Base-by-base conservation (phyloP, 2,113 vertebrate genomes). In the Physeter macrocephalus region DNA sequence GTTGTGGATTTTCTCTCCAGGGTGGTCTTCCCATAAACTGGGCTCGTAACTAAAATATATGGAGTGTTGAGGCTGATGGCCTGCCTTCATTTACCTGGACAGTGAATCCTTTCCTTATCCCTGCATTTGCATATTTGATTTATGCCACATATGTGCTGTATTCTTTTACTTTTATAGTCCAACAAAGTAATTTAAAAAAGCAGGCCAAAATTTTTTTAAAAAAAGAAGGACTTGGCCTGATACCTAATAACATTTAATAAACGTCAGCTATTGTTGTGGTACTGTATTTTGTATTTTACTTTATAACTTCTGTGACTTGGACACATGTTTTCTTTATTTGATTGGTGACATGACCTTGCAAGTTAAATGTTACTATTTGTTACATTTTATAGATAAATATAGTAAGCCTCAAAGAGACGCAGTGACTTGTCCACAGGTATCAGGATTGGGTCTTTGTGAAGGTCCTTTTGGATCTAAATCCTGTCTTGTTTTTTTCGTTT, bases 1-100 rank as follows among this genome's bases (percentile, higher is more conserved):
- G 86, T 71, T 97, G 41, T 78, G 90, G 74, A 82, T 97, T 96
- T 97, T 82, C 80, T 96, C 64, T 90, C 43, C 13, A 21, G 83
- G 81, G 54, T 86, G 71, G 81, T 91, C 84, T 93, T 83, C 61
- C 77, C 54, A 69, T 62, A 59, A 95, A 89, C 7, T 18, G 49
- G 29, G 3, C 77, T 72, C 0, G 2, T 52, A 86, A 39, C 54
- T 90, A 74, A 77, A 91, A 80, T 72, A 67, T 41, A 31, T 0
- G 3, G 6, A 69, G 20, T 49, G 21, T 74, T 67, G 88, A 77
- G 25, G 34, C 41, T 74, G 25, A 41, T 77, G 43, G 39, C 14
- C 46, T 61, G 36, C n/a, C 66, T 85, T 81, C 25, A 27, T n/a
- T 62, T 94, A 87, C 74, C 67, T 94, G 59, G 23, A 39, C 23